Evolutionary conservation across 2,888 invertebrate species (phyloP).

Genomic region (Vanessa cardui): DNA sequence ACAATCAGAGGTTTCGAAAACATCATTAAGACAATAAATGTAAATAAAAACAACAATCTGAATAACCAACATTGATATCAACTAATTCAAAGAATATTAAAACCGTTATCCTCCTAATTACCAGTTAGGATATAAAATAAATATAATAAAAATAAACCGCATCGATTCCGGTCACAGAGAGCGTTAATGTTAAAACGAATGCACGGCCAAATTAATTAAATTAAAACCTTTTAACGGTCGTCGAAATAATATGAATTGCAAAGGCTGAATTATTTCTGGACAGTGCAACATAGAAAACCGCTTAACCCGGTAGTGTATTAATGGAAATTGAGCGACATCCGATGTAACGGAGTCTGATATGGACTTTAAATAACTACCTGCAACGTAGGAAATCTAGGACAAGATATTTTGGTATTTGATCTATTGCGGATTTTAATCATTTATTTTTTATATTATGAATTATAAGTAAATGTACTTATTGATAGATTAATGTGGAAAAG

Average conservation of each 20-base stretch:
- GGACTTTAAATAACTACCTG: conserved; percentile 57
- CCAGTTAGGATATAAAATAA: background rate
- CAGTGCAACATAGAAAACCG: conserved; percentile 75
- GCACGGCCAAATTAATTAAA: conserved; percentile 25
- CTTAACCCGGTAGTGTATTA: conserved; percentile 77
- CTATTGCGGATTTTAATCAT: conserved; percentile 18
- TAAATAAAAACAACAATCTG: too few relatives aligned
- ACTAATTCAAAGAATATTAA: too few relatives aligned
- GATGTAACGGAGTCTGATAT: conserved; percentile 68
- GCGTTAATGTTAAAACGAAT: conserved; percentile 27
- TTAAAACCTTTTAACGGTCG: conserved; percentile 29
- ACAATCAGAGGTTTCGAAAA: too few relatives aligned
- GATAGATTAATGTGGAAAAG: too few relatives aligned
- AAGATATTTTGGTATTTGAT: conserved; percentile 57
- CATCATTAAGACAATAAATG: too few relatives aligned
- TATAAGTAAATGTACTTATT: too few relatives aligned
- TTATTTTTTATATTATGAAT: background rate
- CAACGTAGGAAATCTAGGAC: conserved; percentile 66
- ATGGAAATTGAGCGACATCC: conserved; percentile 81
- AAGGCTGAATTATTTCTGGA: conserved; percentile 61
- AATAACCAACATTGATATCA: too few relatives aligned
- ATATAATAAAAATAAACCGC: background rate
- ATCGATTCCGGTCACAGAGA: background rate
- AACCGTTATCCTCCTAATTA: too few relatives aligned
- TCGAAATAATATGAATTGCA: conserved; percentile 40